A percentile compares a stretch with the other conserved stretches of the same genome.
phyloP scores from a whole-genome alignment of 92 coral and sea anemone genomes.

The Bergia sp. region DNA sequence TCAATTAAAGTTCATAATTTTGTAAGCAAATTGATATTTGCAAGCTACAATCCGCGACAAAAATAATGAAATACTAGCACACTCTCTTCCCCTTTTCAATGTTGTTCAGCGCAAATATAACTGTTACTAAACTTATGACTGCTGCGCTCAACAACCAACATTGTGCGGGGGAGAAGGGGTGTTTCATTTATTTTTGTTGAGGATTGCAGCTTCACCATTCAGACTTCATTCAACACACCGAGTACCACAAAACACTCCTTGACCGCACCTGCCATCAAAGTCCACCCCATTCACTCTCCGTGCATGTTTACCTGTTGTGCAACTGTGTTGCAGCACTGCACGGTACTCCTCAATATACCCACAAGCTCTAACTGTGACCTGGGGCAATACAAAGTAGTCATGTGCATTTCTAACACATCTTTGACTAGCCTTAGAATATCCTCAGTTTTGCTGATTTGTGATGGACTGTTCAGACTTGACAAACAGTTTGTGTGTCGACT shows the following conservation, averaged over 20 bases:
- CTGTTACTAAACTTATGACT: no score
- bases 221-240: no score
- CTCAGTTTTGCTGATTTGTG: neutral
- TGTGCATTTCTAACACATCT: slow-evolving; percentile 28
- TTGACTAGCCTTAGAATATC: slow-evolving; percentile 23
- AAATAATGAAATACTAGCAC: no score
- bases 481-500: neutral
- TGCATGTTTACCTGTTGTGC: slow-evolving; percentile 69
- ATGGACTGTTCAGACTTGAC: neutral
- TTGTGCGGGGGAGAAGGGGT: no score
- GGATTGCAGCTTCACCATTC: no score
- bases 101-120: no score
- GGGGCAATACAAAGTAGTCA: slow-evolving; percentile 72
- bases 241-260: no score
- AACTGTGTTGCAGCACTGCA: slow-evolving; percentile 57
- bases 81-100: no score
- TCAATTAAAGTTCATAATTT: neutral
- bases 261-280: no score
- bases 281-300: neutral
- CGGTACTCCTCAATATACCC: slow-evolving; percentile 62
- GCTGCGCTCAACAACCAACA: no score
- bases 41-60: neutral
- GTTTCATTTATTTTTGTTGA: no score
- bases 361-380: slow-evolving; percentile 73
- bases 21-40: neutral